Evolutionary conservation across 2,888 invertebrate genomes (phyloP).

Genomic region (Drosophila lacicola): DNA sequence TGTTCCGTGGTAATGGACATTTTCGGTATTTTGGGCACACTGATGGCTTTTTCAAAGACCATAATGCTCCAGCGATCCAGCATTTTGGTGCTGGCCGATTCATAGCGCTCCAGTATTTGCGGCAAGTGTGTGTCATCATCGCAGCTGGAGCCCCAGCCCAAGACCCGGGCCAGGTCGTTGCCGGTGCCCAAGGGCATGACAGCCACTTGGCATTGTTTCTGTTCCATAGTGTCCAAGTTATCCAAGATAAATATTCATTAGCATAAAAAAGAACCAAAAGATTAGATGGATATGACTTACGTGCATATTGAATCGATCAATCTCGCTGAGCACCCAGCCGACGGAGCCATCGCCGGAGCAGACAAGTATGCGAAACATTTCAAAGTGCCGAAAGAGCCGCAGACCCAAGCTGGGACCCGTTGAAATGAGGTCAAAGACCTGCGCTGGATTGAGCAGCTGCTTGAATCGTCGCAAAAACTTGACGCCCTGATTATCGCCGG

Average conservation of each 20-base stretch:
- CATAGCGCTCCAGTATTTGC: slow-evolving; percentile 95
- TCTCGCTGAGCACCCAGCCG: slow-evolving; percentile 98
- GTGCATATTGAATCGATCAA: slow-evolving; percentile 97
- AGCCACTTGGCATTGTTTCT: slow-evolving; percentile 97
- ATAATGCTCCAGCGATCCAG: slow-evolving; percentile 98
- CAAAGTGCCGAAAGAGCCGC: slow-evolving; percentile 96
- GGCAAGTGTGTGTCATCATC: slow-evolving; percentile 98
- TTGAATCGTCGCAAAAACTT: slow-evolving; percentile 97
- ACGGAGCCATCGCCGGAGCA: slow-evolving; percentile 99
- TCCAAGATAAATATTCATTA: too few species aligned
- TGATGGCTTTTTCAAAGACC: slow-evolving; percentile 93
- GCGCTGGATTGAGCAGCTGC: slow-evolving; percentile 97
- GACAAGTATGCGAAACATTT: slow-evolving; percentile 97
- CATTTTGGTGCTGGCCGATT: slow-evolving; percentile 99
- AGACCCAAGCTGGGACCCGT: slow-evolving; percentile 93
- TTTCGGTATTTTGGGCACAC: slow-evolving; percentile 86
- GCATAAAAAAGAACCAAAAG: too few species aligned
- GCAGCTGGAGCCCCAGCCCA: slow-evolving; percentile 98
- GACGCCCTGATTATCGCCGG: slow-evolving; percentile 98
- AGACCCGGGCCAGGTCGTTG: slow-evolving; percentile 96
- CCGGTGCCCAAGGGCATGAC: slow-evolving; percentile 98
- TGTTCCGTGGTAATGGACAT: slow-evolving; percentile 86
- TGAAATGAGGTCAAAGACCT: slow-evolving; percentile 98
- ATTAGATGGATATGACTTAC: slow-evolving; percentile 87
- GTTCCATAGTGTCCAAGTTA: neutral